Conservation (phyloP, 2,888 invertebrate species). For the Cosmorhoe ocellata region DNA sequence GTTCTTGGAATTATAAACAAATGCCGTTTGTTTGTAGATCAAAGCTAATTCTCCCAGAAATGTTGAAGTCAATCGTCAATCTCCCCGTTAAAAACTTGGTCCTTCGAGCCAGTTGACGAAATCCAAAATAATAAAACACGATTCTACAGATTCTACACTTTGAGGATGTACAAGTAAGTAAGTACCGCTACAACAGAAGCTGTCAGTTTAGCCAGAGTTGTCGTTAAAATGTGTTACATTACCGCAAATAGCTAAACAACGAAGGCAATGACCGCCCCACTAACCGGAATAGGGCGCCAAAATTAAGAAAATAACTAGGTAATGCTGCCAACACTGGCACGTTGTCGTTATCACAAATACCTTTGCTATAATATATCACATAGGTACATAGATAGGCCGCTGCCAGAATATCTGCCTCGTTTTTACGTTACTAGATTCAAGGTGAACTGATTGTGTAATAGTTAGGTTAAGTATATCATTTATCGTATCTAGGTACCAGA, state of each 20-base stretch:
- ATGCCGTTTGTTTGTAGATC: too few relatives aligned
- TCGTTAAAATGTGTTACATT: slow-evolving; percentile 9
- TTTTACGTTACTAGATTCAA: slow-evolving; percentile 20
- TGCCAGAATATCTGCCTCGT: slow-evolving; percentile 33
- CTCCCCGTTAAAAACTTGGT: too few relatives aligned
- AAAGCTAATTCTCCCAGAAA: too few relatives aligned
- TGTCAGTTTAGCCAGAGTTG: background rate
- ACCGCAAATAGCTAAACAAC: slow-evolving; percentile 15
- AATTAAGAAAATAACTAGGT: slow-evolving; percentile 26
- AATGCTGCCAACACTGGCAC: slow-evolving; percentile 39
- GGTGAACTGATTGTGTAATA: slow-evolving; percentile 27
- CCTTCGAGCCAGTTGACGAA: too few relatives aligned
- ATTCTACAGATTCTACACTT: too few relatives aligned
- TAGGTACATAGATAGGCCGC: slow-evolving; percentile 27
- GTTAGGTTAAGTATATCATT: too few relatives aligned
- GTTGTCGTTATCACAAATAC: slow-evolving; percentile 30
- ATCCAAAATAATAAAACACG: too few relatives aligned
- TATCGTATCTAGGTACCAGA: slow-evolving; percentile 6
- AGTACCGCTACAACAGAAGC: background rate
- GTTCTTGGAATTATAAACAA: too few relatives aligned
- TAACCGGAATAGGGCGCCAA: slow-evolving; percentile 63
- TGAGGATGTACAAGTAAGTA: too few relatives aligned
- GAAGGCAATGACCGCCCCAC: slow-evolving; percentile 67
- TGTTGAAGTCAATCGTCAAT: too few relatives aligned
- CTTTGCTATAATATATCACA: slow-evolving; percentile 14